Evolutionary conservation across 2,797 vertebrate species (phyloP), one percentile per base, ranked within the genome.

Genomic region (Falco biarmicus): DNA sequence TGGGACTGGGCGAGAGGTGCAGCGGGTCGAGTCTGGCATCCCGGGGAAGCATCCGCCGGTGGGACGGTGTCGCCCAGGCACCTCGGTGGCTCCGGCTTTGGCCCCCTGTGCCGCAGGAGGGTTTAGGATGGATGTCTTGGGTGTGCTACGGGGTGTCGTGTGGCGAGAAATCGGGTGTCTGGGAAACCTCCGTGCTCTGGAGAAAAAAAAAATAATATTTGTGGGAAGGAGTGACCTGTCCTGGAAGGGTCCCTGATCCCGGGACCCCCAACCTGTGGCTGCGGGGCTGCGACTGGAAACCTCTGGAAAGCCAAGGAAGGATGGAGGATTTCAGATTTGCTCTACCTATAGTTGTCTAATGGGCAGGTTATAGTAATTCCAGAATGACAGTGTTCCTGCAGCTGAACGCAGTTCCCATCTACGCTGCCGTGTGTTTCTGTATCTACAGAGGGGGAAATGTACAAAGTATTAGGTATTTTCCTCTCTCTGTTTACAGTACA

Each of bases 51-150:
- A 41, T 31, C 61, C 10, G 1, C 15, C 1, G 13, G 10, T 2
- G 5, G 20, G 83, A 61, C 0, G 5, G 61, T 24, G 1, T 60
- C 4, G 2, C 28, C 41, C 1, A 3, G 37, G 28, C 0, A 0
- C 48, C 20, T 47, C 1, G 69, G 65, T 39, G 45, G 39, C 51
- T 65, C 75, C 32, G 4, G 14, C 63, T 53, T 10, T 9, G 16
- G 15, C 15, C 54, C 48, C 60, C 75, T 10, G 0, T 3, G 3
- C 22, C 18, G 2, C 70, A 3, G 3, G 16, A 1, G 61, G 32
- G 2, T 53, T 61, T 24, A 0, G 70, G 51, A 18, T 15, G n/a
- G 31, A 3, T 0, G 3, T 51, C 59, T 79, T 1, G 1, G 50
- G 5, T 2, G 47, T 8, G 2, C 28, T 12, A 6, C 18, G 1